Evolutionary conservation across 2,113 vertebrate genomes (phyloP), one percentile per base, ranked within the genome.

Genomic region (Rhodinocichla rosea): DNA sequence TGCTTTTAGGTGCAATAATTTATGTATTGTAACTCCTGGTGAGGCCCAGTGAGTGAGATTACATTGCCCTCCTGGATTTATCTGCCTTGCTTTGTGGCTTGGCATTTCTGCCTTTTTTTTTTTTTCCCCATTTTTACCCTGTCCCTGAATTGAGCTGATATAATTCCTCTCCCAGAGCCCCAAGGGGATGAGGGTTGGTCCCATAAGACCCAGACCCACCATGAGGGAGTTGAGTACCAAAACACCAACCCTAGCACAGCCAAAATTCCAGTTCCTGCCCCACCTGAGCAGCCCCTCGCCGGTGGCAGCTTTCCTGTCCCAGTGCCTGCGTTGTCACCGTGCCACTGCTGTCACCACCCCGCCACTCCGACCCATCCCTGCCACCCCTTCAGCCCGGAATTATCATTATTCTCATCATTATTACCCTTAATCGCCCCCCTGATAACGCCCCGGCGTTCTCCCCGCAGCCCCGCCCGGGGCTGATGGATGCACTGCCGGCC

Each of bases 1-100:
- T 78, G 97, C 94, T 97, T 93, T 96, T 78, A 96, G 96, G 81
- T 13, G 32, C 85, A 45, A 57, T 94, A 90, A 95, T 95, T 92
- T 78, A 89, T 90, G 94, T 37, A 3, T 70, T 94, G 92, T 40
- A 97, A 60, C 57, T 93, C 13, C 49, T 55, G 65, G 45, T 73
- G 47, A 90, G 89, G 86, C 37, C 68, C 17, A 2, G 90, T 1
- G 35, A 57, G 81, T 57, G 85, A 83, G 81, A 70, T 68, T 80
- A 39, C 71, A 57, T 57, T 44, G 75, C 52, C 68, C 70, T 84
- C 50, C 93, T 37, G 87, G 49, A 92, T 92, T 95, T 86, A 21
- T 44, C 95, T 42, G 33, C 67, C 76, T 47, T 24, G n/a, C 7
- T 67, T 83, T 76, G 45, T 42, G 89, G 45, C 88, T 92, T 4